phyloP scores from a whole-genome alignment of 2,113 vertebrate species.

The Phaetusa simplex region DNA sequence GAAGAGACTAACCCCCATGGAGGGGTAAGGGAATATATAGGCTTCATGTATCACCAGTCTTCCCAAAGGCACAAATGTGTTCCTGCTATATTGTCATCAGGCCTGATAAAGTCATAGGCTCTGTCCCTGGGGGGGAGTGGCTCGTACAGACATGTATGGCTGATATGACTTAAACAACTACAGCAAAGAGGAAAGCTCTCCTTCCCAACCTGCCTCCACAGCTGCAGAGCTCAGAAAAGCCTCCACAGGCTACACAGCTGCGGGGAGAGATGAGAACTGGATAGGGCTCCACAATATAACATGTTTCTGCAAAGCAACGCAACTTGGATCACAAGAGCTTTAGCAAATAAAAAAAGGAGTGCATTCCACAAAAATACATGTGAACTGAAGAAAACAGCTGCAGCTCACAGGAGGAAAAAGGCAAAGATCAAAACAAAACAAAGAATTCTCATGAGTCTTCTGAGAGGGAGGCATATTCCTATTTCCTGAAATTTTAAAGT shows the following conservation, averaged over 20 bases:
- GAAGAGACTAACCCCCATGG: not conserved
- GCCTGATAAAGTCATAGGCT: not conserved
- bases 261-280: not conserved
- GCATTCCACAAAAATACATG: not conserved
- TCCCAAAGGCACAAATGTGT: not conserved
- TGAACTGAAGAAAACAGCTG: slow-evolving; percentile 30
- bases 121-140: not conserved
- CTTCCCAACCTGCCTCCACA: not conserved
- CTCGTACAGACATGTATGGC: not conserved
- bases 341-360: not conserved
- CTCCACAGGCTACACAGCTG: slow-evolving; percentile 25
- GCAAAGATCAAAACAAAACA: not conserved
- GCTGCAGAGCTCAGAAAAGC: slow-evolving; percentile 30
- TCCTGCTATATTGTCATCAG: not conserved
- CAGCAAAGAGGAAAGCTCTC: not conserved
- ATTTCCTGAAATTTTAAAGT: not conserved
- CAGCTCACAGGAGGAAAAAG: slow-evolving; percentile 5
- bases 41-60: not conserved
- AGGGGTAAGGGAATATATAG: not conserved
- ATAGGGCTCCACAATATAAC: not conserved
- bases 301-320: not conserved
- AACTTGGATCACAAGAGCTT: not conserved
- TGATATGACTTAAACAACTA: not conserved
- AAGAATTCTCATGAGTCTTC: not conserved
- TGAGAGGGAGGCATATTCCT: not conserved